Conservation (phyloP, 2,888 invertebrate species). For the Scrobipalpa atriplicella region DNA sequence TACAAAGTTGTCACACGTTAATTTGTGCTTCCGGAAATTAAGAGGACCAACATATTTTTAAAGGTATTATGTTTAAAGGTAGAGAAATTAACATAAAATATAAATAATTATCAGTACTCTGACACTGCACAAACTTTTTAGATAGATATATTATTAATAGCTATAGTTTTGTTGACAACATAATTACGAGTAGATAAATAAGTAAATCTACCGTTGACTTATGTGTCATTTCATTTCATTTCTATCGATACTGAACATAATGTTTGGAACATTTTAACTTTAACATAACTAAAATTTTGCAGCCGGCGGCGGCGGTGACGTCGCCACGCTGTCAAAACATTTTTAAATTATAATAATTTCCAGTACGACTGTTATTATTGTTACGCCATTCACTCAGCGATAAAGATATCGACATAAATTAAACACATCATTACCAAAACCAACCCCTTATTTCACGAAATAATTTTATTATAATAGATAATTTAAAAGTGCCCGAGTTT, state of each 20-base stretch:
- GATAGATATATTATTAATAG: too few relatives aligned
- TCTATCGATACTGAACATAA: background rate
- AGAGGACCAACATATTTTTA: background rate
- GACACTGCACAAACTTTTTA: too few relatives aligned
- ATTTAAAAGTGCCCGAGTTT: conserved; percentile 80
- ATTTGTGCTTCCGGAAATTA: background rate
- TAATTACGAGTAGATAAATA: too few relatives aligned
- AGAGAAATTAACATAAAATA: background rate
- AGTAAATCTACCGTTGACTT: too few relatives aligned
- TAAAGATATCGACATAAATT: conserved; percentile 70
- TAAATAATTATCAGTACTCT: too few relatives aligned
- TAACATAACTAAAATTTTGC: background rate
- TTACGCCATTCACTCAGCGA: conserved; percentile 42
- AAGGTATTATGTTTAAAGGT: background rate
- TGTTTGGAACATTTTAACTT: background rate
- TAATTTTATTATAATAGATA: conserved; percentile 83
- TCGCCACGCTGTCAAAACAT: conserved; percentile 4
- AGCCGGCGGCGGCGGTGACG: conserved; percentile 8
- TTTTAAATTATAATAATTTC: conserved; percentile 24
- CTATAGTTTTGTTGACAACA: too few relatives aligned
- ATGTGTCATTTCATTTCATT: background rate
- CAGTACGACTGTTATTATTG: conserved; percentile 40
- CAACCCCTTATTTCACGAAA: conserved; percentile 81
- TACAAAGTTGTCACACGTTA: background rate
- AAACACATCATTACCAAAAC: conserved; percentile 79